Evolutionary conservation across 2,113 vertebrate species (phyloP), one percentile per base, ranked within the genome.

Genomic region (Scopus umbretta): DNA sequence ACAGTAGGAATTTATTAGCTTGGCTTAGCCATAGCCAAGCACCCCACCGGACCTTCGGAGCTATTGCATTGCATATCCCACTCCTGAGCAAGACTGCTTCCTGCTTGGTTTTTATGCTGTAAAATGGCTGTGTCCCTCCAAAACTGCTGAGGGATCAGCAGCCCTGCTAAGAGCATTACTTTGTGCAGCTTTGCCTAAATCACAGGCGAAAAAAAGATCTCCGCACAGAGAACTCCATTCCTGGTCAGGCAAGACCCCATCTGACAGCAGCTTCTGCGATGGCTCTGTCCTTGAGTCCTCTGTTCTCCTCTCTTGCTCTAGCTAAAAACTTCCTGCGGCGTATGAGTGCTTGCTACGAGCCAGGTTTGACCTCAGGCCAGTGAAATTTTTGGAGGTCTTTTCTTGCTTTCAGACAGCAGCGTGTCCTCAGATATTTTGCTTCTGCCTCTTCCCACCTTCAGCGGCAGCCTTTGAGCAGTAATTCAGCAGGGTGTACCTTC

Each of bases 21-120:
- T 0, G 0, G 49, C 43, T 94, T 22, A 58, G 42, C 19, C 3
- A 0, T 10, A 25, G 55, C 55, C 63, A 32, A 92, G 45, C 0
- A 1, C 23, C 49, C 4, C 4, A 5, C 32, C 10, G 12, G 42
- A 13, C 34, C 43, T 38, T 19, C 74, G 12, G 85, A 83, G 40
- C 11, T 43, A 22, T 8, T 25, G 53, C 40, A 10, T 2, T 43
- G 36, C 34, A 8, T 2, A 30, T 55, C 36, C 49, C 67, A 45
- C 16, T 36, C 73, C 1, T 4, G 62, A 68, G 74, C 78, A 61
- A 34, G 30, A 13, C 58, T 70, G 49, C 43, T 53, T 86, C 40
- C 79, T 34, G 16, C 83, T 40, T 6, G 45, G 67, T 21, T 78
- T 56, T 50, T 45, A 9, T 32, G 42, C 19, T 87, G 56, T 38